A percentile compares a stretch with the other conserved stretches of the same genome.
phyloP scores from a whole-genome alignment of 1,140 invertebrate species.

The Eueides isabella region DNA sequence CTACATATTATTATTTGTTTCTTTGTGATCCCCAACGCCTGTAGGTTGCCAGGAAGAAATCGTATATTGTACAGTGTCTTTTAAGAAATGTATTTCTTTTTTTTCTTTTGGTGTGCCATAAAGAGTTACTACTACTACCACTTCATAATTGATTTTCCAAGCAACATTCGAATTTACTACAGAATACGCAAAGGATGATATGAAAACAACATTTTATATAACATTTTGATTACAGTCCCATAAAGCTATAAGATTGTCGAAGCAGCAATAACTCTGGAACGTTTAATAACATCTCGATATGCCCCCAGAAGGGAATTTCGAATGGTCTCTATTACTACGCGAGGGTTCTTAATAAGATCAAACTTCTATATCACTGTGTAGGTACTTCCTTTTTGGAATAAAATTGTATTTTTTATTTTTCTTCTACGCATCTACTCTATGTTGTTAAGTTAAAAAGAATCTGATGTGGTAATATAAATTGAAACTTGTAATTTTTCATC shows the following conservation, averaged over 20 bases:
- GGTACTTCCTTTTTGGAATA: not conserved
- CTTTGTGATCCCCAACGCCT: too few relatives aligned
- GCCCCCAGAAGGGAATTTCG: not conserved
- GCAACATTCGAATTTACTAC: not conserved
- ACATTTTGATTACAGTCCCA: constrained; percentile 4
- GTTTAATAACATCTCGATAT: constrained; percentile 6
- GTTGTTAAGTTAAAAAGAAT: too few relatives aligned
- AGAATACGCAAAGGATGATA: not conserved
- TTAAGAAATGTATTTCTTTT: too few relatives aligned
- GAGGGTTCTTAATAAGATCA: constrained; percentile 4
- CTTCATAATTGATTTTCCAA: not conserved
- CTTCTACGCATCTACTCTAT: too few relatives aligned
- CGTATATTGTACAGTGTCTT: too few relatives aligned
- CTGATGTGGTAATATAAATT: too few relatives aligned
- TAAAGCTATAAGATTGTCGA: constrained; percentile 4
- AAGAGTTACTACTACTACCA: too few relatives aligned
- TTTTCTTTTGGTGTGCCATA: too few relatives aligned
- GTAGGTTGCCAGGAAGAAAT: too few relatives aligned
- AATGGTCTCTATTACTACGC: not conserved
- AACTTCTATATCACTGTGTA: not conserved
- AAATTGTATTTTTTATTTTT: too few relatives aligned
- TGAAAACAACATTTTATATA: not conserved
- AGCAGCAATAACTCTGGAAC: not conserved
- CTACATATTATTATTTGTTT: too few relatives aligned
- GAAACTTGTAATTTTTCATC: too few relatives aligned